Percentiles rank a stretch among this genome's conserved stretches.
These are phyloP conservation scores for Clarias pachynema DNA, from an alignment of 2,797 vertebrate genomes.

Conservation along the genomic window DNA sequence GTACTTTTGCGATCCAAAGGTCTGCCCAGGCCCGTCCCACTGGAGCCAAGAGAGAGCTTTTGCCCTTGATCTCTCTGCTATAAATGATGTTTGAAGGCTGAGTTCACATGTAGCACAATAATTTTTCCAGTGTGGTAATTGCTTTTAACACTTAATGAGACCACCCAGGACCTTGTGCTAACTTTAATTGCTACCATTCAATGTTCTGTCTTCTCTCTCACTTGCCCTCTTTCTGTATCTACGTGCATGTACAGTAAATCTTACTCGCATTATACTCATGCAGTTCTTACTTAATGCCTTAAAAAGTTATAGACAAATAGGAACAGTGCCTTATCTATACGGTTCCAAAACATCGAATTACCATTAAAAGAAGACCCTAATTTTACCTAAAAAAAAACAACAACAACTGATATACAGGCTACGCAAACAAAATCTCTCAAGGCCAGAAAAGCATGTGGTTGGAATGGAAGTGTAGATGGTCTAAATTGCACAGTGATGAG, in stretches of 20 bases:
- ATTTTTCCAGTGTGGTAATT: slow-evolving; percentile 43
- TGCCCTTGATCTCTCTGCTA: slow-evolving; percentile 51
- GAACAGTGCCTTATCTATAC: neutral
- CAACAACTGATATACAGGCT: neutral
- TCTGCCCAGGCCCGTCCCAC: slow-evolving; percentile 8
- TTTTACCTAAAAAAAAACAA: neutral
- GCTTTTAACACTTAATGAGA: slow-evolving; percentile 55
- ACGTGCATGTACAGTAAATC: neutral
- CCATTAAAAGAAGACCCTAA: neutral
- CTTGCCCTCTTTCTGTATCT: slow-evolving; percentile 1
- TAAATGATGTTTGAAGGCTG: slow-evolving; percentile 47
- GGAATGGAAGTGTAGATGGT: neutral
- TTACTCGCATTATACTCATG: neutral
- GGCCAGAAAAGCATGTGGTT: neutral
- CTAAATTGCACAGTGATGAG: neutral
- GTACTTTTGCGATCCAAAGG: slow-evolving; percentile 38
- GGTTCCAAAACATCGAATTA: neutral
- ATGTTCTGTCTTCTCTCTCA: slow-evolving; percentile 23
- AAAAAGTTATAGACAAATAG: neutral
- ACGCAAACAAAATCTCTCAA: neutral
- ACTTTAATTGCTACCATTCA: slow-evolving; percentile 48
- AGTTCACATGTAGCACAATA: slow-evolving; percentile 45
- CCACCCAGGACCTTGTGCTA: slow-evolving; percentile 52
- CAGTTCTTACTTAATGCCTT: neutral
- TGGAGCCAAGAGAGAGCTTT: slow-evolving; percentile 28